Base-by-base conservation (phyloP, 2,888 invertebrate genomes). In the Drosophila testacea region DNA sequence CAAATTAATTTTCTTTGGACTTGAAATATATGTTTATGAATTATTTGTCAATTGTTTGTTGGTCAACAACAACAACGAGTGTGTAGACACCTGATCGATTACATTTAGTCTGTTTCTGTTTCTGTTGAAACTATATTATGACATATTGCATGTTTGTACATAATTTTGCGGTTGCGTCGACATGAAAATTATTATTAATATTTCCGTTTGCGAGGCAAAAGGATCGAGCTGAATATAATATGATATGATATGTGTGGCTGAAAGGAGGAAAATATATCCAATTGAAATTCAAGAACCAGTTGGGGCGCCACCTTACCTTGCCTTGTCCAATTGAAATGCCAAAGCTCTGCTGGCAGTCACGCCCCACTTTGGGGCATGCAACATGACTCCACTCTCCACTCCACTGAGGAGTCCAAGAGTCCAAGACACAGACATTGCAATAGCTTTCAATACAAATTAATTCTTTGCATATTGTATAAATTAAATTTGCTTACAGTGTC, bases 391-490 rank as follows among this genome's bases (percentile, higher is more conserved):
- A 22, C 22, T 22, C 47, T 32, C 38, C 16, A 32, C 27, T 44
- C 11, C 6, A 11, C 28, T 7, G 11, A 5, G 13, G n/a, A 30
- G 9, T 16, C 30, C 48, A 32, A 10, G 54, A 28, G 38, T 44
- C 32, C 42, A 55, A 36, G 50, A 7, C 22, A 22, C 22, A 22
- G 22, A 22, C 2, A n/a, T 22, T 22, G 22, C 22, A 22, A 22
- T 22, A 9, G 50, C 62, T 55, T 55, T 60, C 75, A 67, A 72
- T 77, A 73, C 77, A 84, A 89, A 87, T 89, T 87, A 87, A 87
- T 87, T 87, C 89, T 87, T 87, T 87, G 86, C 86, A 87, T 87
- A 87, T 89, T 87, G 91, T 83, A 91, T 91, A 91, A 91, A 91
- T 91, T 90, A 90, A 89, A 91, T 91, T 91, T 90, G 86, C 81